Conservation (phyloP, 2,797 vertebrate genomes). For the Coreius guichenoti region DNA sequence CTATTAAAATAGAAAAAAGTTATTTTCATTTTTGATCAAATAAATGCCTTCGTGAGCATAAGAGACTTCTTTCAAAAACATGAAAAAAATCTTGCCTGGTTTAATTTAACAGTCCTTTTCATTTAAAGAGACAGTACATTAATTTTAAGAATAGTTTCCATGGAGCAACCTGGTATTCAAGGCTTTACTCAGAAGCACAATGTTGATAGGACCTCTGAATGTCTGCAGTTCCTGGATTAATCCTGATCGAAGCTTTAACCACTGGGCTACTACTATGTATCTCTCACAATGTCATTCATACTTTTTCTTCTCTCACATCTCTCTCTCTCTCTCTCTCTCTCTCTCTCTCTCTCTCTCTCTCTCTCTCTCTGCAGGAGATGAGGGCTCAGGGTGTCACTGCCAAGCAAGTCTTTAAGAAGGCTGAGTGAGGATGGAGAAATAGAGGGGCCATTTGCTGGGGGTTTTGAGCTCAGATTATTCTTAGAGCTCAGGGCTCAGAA, state of each 20-base stretch:
- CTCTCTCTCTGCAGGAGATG: constrained; percentile 81
- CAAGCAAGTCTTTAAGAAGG: constrained; percentile 91
- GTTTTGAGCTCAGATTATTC: background rate
- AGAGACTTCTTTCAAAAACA: background rate
- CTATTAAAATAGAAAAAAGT: background rate
- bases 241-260: background rate
- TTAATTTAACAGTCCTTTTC: background rate
- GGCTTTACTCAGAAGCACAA: background rate
- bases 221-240: constrained; percentile 10
- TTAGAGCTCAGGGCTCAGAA: constrained; percentile 28
- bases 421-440: constrained; percentile 70
- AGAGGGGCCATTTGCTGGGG: background rate
- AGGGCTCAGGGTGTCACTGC: constrained; percentile 84
- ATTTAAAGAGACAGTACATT: background rate
- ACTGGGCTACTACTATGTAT: background rate
- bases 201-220: background rate
- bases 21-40: background rate
- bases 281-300: background rate
- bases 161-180: background rate
- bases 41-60: background rate
- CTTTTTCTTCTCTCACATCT: background rate
- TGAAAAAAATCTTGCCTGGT: background rate
- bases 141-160: background rate
- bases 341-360: constrained; percentile 24
- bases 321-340: constrained; percentile 38